Percentiles rank a stretch among this genome's conserved stretches.
phyloP scores from a whole-genome alignment of 1,140 invertebrate species.

The Tachypleus tridentatus region DNA sequence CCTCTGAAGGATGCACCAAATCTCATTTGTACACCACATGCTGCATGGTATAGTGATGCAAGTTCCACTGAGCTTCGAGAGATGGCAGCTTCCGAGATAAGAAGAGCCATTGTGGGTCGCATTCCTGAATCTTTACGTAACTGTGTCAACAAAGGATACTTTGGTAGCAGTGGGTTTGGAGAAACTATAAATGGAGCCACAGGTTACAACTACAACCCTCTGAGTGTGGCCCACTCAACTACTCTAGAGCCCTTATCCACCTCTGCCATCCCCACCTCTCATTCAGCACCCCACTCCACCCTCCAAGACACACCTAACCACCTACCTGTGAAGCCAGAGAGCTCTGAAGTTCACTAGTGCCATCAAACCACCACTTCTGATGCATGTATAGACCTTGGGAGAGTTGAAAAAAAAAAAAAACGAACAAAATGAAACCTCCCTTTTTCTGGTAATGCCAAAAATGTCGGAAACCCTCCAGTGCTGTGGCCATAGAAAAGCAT shows the following conservation, averaged over 20 bases:
- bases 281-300: constrained; percentile 29
- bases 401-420: too few relatives aligned
- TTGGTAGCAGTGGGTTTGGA: constrained; percentile 29
- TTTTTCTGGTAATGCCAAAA: too few relatives aligned
- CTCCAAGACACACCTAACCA: constrained; percentile 31
- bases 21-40: constrained; percentile 94
- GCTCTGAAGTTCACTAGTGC: constrained; percentile 32
- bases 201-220: constrained; percentile 28
- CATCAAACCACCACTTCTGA: too few relatives aligned
- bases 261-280: constrained; percentile 24
- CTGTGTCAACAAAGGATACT: constrained; percentile 98
- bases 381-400: too few relatives aligned
- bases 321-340: constrained; percentile 32
- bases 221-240: constrained; percentile 34
- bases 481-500: too few relatives aligned
- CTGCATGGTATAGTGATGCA: constrained; percentile 97
- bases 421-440: too few relatives aligned
- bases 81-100: constrained; percentile 96
- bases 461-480: too few relatives aligned
- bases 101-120: constrained; percentile 90
- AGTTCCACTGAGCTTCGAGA: constrained; percentile 91
- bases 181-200: constrained; percentile 33
- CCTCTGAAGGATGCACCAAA: constrained; percentile 94
- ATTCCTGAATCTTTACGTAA: constrained; percentile 94
- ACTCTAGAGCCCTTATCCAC: constrained; percentile 30